Percentiles rank a stretch among this genome's conserved stretches.
These are phyloP conservation scores for Gadopsis bispinosus DNA, from an alignment of 2,797 vertebrate genomes.

Conservation along the genomic window DNA sequence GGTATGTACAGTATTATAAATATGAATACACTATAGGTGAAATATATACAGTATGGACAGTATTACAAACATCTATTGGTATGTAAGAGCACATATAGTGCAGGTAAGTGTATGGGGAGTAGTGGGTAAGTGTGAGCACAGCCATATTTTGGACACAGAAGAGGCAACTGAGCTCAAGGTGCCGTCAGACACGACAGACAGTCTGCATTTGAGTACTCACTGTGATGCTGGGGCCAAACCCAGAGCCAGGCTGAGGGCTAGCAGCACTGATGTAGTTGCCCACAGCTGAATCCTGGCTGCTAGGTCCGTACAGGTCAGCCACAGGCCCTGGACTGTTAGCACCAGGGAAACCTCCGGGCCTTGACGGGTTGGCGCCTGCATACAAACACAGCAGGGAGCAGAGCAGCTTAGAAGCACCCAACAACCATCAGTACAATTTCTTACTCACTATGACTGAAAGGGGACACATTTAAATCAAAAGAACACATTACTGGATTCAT, in stretches of 20 bases:
- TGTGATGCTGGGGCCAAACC: constrained; percentile 95
- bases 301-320: constrained; percentile 94
- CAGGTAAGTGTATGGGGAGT: background rate
- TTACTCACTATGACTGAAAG: constrained; percentile 28
- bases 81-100: too few relatives aligned
- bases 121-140: too few relatives aligned
- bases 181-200: constrained; percentile 11
- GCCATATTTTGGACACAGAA: constrained; percentile 22
- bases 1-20: background rate
- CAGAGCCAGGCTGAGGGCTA: constrained; percentile 97
- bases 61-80: background rate
- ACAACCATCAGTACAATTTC: background rate
- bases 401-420: constrained; percentile 87
- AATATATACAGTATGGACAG: background rate
- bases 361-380: constrained; percentile 95
- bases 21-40: too few relatives aligned
- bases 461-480: constrained; percentile 52
- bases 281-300: constrained; percentile 97
- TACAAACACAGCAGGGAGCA: constrained; percentile 88
- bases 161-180: constrained; percentile 41
- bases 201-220: constrained; percentile 83
- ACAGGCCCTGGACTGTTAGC: constrained; percentile 98
- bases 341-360: constrained; percentile 96
- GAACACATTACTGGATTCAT: constrained; percentile 81
- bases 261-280: constrained; percentile 90